These are phyloP conservation scores for Heteromurus nitidus DNA, from an alignment of 2,888 invertebrate genomes.

Conservation along the genomic window DNA sequence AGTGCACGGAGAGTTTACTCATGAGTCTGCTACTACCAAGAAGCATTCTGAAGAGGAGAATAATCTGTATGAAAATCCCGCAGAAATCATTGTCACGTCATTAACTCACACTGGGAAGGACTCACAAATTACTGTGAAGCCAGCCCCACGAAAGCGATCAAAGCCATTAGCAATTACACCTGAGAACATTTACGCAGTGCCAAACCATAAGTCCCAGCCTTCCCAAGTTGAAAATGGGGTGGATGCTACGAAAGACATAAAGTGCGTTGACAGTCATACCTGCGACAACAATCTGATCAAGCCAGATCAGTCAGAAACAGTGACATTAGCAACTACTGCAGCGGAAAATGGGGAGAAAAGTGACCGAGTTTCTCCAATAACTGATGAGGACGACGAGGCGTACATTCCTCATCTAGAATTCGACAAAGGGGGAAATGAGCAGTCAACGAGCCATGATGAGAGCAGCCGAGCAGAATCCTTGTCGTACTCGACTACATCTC, in stretches of 20 bases:
- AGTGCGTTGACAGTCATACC: slow-evolving; percentile 30
- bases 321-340: neutral
- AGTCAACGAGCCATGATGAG: slow-evolving; percentile 59
- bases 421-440: slow-evolving; percentile 55
- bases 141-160: slow-evolving; percentile 42
- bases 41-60: slow-evolving; percentile 17
- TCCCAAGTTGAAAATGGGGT: neutral
- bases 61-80: slow-evolving; percentile 29
- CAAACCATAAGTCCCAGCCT: slow-evolving; percentile 1
- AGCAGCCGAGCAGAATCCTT: slow-evolving; percentile 57
- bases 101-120: slow-evolving; percentile 39
- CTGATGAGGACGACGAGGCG: slow-evolving; percentile 26
- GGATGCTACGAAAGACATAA: neutral
- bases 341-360: slow-evolving; percentile 28
- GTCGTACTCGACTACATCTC: slow-evolving; percentile 58
- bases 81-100: slow-evolving; percentile 49
- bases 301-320: slow-evolving; percentile 17
- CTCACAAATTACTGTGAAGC: slow-evolving; percentile 54
- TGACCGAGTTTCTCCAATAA: slow-evolving; percentile 55
- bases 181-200: slow-evolving; percentile 54
- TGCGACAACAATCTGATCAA: slow-evolving; percentile 44
- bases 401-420: slow-evolving; percentile 50
- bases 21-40: neutral
- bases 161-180: slow-evolving; percentile 12
- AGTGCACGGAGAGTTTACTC: slow-evolving; percentile 26